These are phyloP conservation scores for Entomyzon cyanotis DNA, from an alignment of 2,113 vertebrate species.

Conservation along the genomic window DNA sequence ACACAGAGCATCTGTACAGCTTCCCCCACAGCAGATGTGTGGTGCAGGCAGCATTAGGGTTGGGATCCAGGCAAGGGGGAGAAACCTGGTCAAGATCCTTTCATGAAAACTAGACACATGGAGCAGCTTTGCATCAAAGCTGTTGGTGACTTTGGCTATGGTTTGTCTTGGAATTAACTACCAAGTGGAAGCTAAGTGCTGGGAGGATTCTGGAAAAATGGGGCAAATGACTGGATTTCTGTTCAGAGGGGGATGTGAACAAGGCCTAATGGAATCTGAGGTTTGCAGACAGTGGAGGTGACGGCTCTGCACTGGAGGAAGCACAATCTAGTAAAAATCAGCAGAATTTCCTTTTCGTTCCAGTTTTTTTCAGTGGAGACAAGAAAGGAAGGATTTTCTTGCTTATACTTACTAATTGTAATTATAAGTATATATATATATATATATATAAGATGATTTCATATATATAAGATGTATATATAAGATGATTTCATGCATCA, in stretches of 20 bases:
- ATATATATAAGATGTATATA: too few relatives aligned
- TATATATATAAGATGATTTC: too few relatives aligned
- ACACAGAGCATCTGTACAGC: background rate
- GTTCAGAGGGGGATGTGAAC: background rate
- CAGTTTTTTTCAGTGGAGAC: background rate
- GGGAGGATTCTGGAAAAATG: background rate
- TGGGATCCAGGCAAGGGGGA: background rate
- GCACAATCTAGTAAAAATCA: background rate
- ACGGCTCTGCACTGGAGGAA: background rate
- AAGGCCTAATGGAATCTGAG: background rate
- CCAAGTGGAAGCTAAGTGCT: background rate
- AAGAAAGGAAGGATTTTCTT: background rate
- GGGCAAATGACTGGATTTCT: background rate
- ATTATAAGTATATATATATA: too few relatives aligned
- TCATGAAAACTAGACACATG: background rate
- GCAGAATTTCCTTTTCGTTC: background rate
- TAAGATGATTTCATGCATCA: background rate
- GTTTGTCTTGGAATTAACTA: background rate
- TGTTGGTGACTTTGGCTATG: background rate
- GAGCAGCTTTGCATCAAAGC: background rate
- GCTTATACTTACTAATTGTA: background rate
- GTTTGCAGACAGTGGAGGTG: background rate
- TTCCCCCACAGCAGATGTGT: background rate
- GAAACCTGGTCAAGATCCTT: background rate
- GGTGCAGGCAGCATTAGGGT: background rate